A percentile compares a stretch with the other conserved stretches of the same genome.
phyloP scores from a whole-genome alignment of 2,113 vertebrate species.

The Furnarius figulus region DNA sequence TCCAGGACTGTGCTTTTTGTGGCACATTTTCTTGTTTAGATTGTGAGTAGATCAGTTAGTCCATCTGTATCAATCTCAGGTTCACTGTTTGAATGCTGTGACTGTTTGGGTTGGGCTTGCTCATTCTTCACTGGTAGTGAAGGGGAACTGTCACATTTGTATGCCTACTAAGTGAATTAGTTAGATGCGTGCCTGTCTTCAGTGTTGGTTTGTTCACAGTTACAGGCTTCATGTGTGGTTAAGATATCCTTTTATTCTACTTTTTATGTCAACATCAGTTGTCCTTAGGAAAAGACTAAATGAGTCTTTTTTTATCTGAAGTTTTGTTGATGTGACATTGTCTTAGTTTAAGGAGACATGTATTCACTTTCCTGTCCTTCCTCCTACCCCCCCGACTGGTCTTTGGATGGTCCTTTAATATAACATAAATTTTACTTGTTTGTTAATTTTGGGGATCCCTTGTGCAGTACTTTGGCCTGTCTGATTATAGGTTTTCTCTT shows the following conservation, averaged over 20 bases:
- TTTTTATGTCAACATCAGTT: neutral
- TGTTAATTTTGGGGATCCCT: neutral
- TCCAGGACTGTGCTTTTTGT: neutral
- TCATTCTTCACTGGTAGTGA: neutral
- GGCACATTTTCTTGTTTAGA: neutral
- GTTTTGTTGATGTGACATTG: neutral
- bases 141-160: neutral
- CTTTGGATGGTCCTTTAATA: neutral
- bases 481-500: neutral
- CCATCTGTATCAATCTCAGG: neutral
- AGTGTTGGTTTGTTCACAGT: neutral
- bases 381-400: accelerated
- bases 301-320: neutral
- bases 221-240: neutral
- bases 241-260: neutral
- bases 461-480: neutral
- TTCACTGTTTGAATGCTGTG: neutral
- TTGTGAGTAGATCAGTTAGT: neutral
- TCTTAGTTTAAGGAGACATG: too few species aligned
- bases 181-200: neutral
- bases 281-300: neutral
- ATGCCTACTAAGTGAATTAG: neutral
- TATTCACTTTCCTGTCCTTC: too few species aligned
- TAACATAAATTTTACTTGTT: neutral
- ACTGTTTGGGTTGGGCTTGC: neutral